Base-by-base conservation (phyloP, 2,888 invertebrate genomes). In the Eudemis profundana region DNA sequence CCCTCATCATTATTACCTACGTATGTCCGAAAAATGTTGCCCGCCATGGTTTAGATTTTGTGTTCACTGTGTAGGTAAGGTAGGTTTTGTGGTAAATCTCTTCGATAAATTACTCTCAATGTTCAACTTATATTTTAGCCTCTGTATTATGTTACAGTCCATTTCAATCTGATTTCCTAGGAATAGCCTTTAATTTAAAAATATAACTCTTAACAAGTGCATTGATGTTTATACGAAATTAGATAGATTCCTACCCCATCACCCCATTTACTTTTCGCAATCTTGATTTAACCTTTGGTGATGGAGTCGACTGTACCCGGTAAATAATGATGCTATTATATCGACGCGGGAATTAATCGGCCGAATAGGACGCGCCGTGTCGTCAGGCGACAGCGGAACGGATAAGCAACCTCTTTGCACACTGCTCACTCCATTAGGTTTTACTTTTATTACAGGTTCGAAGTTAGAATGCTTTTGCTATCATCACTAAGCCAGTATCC, bases 321-420 rank as follows among this genome's bases (percentile, higher is more conserved):
- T 65, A 46, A 65, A 65, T 53, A 53, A 65, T 60, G 51, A 40
- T 53, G 60, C 46, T 53, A 53, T 60, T 65, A 57, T 44, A 60
- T 53, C 40, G 46, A 53, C 38, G 46, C 40, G 65, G 38, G 53
- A 65, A 65, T 65, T 53, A 65, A 65, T 60, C 51, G 53, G 19
- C 21, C 38, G 49, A 59, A 51, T 59, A 56, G 62, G 54, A 51
- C 57, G 64, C 36, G 57, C 44, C 33, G 29, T 49, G 63, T 42
- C 62, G 19, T 15, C 42, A 23, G 54, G 36, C 14, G n/a, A 47
- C 63, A 51, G 57, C 57, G 57, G 23, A 46, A 44, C 36, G 53
- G 53, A 38, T 53, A 54, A 61, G 53, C 53, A 36, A 54, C 61
- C 44, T 46, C 53, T 36, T 47, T 44, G 50, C 50, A 27, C 61